Evolutionary conservation across 2,797 vertebrate species (phyloP).

Genomic region (Urocyon cinereoargenteus): DNA sequence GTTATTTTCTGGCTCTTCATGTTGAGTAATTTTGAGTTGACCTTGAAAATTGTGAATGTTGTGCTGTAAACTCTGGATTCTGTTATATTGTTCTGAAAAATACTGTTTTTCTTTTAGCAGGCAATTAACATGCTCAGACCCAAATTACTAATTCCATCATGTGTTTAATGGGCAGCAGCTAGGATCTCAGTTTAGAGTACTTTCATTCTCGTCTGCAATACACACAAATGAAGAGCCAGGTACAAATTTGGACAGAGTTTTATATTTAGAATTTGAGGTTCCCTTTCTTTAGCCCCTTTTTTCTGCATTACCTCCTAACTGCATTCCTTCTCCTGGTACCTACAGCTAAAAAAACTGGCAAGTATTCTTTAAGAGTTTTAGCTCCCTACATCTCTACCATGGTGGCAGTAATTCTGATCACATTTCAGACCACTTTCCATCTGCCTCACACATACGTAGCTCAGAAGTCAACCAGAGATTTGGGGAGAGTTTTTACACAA

Average conservation of each 20-base stretch:
- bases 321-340: neutral
- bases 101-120: neutral
- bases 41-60: neutral
- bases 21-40: neutral
- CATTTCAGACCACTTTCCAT: neutral
- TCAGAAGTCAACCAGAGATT: neutral
- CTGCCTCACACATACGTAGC: neutral
- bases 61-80: conserved; percentile 19
- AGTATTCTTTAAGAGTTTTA: neutral
- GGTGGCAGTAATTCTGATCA: neutral
- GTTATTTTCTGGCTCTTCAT: neutral
- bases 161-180: neutral
- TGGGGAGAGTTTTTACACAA: neutral
- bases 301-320: neutral
- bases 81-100: conserved; percentile 32
- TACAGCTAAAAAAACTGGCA: neutral
- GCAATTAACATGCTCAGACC: neutral
- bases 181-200: neutral
- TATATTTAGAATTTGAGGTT: conserved; percentile 17
- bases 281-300: neutral
- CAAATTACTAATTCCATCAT: neutral
- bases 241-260: neutral
- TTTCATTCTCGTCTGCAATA: neutral
- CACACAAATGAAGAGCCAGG: neutral
- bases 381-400: neutral